These are phyloP conservation scores for Sinonovacula constricta DNA, from an alignment of 1,140 invertebrate species.

Conservation along the genomic window DNA sequence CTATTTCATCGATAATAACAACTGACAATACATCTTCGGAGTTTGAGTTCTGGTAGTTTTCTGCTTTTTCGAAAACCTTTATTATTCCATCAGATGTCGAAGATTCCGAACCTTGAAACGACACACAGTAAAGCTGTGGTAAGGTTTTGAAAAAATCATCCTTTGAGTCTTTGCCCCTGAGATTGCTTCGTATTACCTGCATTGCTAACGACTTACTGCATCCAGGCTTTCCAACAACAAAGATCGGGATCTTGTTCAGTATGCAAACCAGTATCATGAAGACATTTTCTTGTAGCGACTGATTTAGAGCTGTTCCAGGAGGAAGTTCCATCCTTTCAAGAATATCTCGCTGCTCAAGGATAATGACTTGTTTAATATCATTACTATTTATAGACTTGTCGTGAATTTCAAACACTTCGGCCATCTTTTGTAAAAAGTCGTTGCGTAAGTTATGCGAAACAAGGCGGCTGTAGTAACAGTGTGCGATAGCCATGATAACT, in stretches of 20 bases:
- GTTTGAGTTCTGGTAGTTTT: constrained; percentile 52
- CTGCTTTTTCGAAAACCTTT: constrained; percentile 59
- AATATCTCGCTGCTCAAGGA: constrained; percentile 49
- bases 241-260: constrained; percentile 67
- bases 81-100: constrained; percentile 64
- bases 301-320: constrained; percentile 54
- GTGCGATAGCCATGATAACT: too few species aligned
- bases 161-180: constrained; percentile 64
- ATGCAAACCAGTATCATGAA: constrained; percentile 73
- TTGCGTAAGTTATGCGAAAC: too few species aligned
- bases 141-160: constrained; percentile 60
- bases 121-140: constrained; percentile 63
- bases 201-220: constrained; percentile 71
- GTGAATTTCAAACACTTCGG: too few species aligned
- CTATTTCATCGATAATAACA: constrained; percentile 66
- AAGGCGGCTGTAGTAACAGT: too few species aligned
- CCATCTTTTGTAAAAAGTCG: too few species aligned
- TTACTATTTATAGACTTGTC: too few species aligned
- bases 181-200: constrained; percentile 64
- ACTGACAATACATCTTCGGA: constrained; percentile 60
- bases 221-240: constrained; percentile 74
- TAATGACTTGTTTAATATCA: constrained; percentile 29
- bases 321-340: constrained; percentile 50
- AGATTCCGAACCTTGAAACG: constrained; percentile 64
- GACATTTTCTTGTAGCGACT: constrained; percentile 69